phyloP scores from a whole-genome alignment of 92 coral and sea anemone species.

The Metridium senile region DNA sequence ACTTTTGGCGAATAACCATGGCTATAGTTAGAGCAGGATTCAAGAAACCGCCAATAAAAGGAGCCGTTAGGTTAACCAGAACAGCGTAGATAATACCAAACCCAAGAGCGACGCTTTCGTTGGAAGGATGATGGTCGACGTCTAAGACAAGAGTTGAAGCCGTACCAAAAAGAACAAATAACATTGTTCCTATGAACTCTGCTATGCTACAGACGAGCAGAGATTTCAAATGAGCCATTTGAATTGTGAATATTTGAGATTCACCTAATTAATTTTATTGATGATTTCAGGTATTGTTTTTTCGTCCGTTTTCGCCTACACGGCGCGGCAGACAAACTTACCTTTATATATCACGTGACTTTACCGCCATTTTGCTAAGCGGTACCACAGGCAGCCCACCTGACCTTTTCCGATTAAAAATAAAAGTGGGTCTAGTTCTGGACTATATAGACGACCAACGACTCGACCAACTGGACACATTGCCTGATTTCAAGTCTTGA shows the following conservation, averaged over 20 bases:
- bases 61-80: conserved; percentile 50
- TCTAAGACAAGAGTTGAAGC: conserved; percentile 12
- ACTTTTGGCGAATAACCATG: conserved; percentile 37
- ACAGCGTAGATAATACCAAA: conserved; percentile 65
- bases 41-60: conserved; percentile 60
- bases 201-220: conserved; percentile 4
- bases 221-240: conserved; percentile 19
- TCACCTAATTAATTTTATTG: not conserved
- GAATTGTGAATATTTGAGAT: not conserved
- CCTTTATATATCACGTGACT: no score
- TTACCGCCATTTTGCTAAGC: no score
- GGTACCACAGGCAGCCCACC: no score
- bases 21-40: conserved; percentile 82
- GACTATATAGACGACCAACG: no score
- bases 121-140: conserved; percentile 9
- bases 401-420: no score
- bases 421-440: no score
- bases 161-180: conserved; percentile 32
- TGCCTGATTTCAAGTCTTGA: no score
- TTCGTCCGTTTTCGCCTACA: no score
- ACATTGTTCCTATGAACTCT: conserved; percentile 34
- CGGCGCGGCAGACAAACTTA: no score
- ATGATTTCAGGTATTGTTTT: not conserved
- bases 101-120: conserved; percentile 47
- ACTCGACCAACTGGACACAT: no score